These are phyloP conservation scores for Oostethus manadensis DNA, from an alignment of 2,113 vertebrate genomes.

Conservation along the genomic window DNA sequence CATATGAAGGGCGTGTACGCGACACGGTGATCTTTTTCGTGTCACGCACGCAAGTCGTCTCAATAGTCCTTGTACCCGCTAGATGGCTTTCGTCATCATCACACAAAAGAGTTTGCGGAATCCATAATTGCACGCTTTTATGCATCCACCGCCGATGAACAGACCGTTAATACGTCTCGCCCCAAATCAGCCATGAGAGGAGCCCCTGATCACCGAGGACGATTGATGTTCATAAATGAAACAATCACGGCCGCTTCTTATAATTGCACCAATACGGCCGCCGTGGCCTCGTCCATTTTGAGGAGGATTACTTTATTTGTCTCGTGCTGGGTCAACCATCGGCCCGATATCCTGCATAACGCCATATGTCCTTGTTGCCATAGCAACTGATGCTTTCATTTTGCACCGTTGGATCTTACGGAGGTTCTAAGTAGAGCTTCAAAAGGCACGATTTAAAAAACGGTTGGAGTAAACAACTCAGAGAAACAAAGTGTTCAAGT, in stretches of 20 bases:
- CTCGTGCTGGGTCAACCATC: not conserved
- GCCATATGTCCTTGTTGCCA: not conserved
- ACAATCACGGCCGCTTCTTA: not conserved
- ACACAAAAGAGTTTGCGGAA: conserved; percentile 12
- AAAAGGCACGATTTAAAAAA: too few species aligned
- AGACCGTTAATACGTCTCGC: conserved; percentile 2
- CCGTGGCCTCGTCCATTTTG: not conserved
- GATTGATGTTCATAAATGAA: not conserved
- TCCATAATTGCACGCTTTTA: conserved; percentile 8
- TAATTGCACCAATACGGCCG: not conserved
- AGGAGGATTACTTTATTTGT: not conserved
- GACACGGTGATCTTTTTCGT: not conserved
- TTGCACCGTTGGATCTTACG: too few species aligned
- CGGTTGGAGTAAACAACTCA: too few species aligned
- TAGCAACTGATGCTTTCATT: not conserved
- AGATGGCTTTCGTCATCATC: conserved; percentile 15
- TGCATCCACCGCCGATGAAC: not conserved
- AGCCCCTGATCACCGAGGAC: not conserved
- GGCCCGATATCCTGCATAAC: not conserved
- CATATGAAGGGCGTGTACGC: too few species aligned
- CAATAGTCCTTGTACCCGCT: conserved; percentile 30
- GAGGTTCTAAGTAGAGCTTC: too few species aligned
- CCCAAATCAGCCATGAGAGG: not conserved
- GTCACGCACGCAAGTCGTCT: conserved; percentile 24
- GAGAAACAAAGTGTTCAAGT: too few species aligned